phyloP scores from a whole-genome alignment of 1,140 invertebrate genomes.

The Varroa destructor region DNA sequence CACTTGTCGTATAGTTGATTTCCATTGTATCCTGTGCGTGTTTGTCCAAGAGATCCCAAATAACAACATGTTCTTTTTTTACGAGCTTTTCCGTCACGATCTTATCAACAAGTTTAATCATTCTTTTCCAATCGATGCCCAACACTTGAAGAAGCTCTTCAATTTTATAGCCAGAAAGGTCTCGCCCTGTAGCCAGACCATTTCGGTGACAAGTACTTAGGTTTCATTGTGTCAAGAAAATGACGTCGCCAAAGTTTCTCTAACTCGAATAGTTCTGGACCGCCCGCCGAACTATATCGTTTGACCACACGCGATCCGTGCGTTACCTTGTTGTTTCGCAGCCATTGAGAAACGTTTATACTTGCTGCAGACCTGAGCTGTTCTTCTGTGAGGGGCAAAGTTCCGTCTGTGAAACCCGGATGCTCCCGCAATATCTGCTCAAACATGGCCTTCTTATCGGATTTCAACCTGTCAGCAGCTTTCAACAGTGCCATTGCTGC shows the following conservation, averaged over 20 bases:
- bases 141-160: slow-evolving; percentile 1
- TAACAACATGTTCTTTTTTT: neutral
- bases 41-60: neutral
- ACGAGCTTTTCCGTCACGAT: neutral
- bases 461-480: neutral
- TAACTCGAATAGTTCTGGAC: slow-evolving; percentile 52
- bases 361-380: neutral
- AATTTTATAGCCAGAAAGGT: neutral
- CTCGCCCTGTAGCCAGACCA: slow-evolving; percentile 48
- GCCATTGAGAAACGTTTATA: neutral
- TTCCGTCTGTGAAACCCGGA: slow-evolving; percentile 21
- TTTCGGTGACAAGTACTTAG: slow-evolving; percentile 53
- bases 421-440: neutral
- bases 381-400: neutral
- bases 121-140: neutral
- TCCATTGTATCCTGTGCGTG: no score
- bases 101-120: neutral
- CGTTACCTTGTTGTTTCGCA: slow-evolving; percentile 43
- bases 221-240: slow-evolving; percentile 59
- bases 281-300: slow-evolving; percentile 41
- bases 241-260: slow-evolving; percentile 62
- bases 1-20: no score
- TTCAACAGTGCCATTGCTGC: slow-evolving; percentile 47
- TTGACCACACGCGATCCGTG: slow-evolving; percentile 56
- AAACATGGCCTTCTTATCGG: neutral